Evolutionary conservation across 2,888 invertebrate species (phyloP), one percentile per base, ranked within the genome.

Genomic region (Bibio marci): DNA sequence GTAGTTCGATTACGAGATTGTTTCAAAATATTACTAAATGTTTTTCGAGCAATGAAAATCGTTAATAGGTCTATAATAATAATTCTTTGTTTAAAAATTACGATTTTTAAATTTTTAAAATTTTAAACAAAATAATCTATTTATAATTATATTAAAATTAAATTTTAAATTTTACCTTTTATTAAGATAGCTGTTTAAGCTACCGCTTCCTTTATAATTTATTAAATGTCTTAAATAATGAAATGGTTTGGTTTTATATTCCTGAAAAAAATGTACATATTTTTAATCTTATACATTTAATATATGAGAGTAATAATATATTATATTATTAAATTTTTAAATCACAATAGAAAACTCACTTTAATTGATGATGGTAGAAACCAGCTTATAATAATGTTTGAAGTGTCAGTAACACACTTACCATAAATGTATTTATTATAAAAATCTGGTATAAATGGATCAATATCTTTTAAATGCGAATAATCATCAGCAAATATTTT

Each of bases 201-300:
- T 85, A 40, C 85, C 86, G 50, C 74, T 73, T 2, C 90, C 90
- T 58, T 92, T 88, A 56, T 90, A 80, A 0, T 83, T 86, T 4
- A 91, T 59, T n/a, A 91, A 57, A 58, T 74, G 76, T 0, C 80
- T 74, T 4, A 91, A 59, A 52, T 87, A 90, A 43, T 79, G 62
- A 43, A 73, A 19, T 69, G 64, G 36, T 62, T 62, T 40, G n/a
- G 13, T 5, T 27, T 22, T 22, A 22, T 22, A 22, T 6, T 4
- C 4, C 22, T 22, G 8, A n/a, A n/a, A n/a, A n/a, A n/a, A n/a
- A n/a, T n/a, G n/a, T n/a, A n/a, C n/a, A n/a, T n/a, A n/a, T n/a
- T n/a, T n/a, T n/a, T n/a, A n/a, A n/a, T n/a, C n/a, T n/a, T n/a
- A n/a, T n/a, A n/a, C n/a, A n/a, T n/a, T n/a, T 22, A 22, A 6